Evolutionary conservation across 2,888 invertebrate species (phyloP), one percentile per base, ranked within the genome.

Genomic region (Clostera curtula): DNA sequence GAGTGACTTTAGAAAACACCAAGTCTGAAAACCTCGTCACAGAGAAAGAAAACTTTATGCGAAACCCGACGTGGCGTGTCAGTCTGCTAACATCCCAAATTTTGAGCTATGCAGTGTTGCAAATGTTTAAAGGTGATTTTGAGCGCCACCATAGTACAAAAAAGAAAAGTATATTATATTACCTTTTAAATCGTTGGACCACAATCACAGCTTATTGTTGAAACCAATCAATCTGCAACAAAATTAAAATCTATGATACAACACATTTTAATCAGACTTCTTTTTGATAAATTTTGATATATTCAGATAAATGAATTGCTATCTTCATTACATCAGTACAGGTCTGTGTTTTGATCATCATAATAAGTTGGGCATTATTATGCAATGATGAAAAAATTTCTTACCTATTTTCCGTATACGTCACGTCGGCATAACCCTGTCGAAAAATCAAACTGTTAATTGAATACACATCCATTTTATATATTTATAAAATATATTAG

Each of bases 291-390:
- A n/a, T 17, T 13, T 4, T 15, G 6, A 20, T 25, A 9, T 13
- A 24, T 29, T 50, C 51, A 59, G 51, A 23, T 34, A 20, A 38
- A 32, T 34, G 26, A 29, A 31, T 31, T 27, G 19, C 37, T 46
- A 29, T 68, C 69, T 68, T 64, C 69, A 69, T 56, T 30, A 40
- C 26, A 31, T 73, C 71, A 62, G 73, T 61, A 74, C 73, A 74
- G 73, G 73, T 73, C 73, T 74, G 73, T 64, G 55, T 43, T 46
- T 16, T 49, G 36, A 25, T 66, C 63, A 63, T 62, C 59, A 61
- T 49, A 27, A 30, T 32, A 25, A 5, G 27, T 11, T 13, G 18
- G n/a, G 9, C 16, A n/a, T n/a, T n/a, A n/a, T 7, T 17, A 9
- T 12, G 9, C 2, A 6, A 6, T 12, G 7, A 13, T 8, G n/a